A percentile compares a stretch with the other conserved stretches of the same genome.
Conservation (phyloP, 2,888 invertebrate genomes). For the Globia sparganii region DNA sequence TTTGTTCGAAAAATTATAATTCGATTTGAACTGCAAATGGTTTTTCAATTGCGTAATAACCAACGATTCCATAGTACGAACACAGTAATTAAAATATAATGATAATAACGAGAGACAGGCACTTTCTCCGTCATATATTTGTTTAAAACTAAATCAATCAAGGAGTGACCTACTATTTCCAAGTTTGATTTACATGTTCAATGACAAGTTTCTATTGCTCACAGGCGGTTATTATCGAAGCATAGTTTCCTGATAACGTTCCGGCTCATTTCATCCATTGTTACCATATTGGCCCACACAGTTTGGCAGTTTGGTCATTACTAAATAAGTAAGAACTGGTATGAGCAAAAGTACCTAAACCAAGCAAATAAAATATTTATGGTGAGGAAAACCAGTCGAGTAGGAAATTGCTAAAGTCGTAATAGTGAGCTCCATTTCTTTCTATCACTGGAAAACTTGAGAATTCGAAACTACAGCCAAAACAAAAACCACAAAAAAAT, state of each 20-base stretch:
- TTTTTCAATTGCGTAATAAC: too few relatives aligned
- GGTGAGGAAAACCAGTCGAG: neutral
- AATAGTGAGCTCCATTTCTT: neutral
- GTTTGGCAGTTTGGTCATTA: neutral
- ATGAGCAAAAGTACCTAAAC: neutral
- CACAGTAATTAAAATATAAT: too few relatives aligned
- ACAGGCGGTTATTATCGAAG: slow-evolving; percentile 1
- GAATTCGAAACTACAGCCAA: too few relatives aligned
- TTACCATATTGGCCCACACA: neutral
- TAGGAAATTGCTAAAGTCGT: neutral
- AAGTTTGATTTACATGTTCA: neutral
- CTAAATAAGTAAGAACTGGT: neutral
- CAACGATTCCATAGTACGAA: too few relatives aligned
- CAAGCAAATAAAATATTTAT: neutral
- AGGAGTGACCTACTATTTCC: too few relatives aligned
- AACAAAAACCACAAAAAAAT: neutral
- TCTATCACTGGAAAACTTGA: neutral
- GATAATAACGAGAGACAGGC: too few relatives aligned
- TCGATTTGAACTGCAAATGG: too few relatives aligned
- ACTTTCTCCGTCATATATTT: too few relatives aligned
- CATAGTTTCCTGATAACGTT: slow-evolving; percentile 1
- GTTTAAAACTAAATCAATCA: neutral
- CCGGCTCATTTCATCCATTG: slow-evolving; percentile 6
- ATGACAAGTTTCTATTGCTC: too few relatives aligned
- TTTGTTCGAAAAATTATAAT: too few relatives aligned